Evolutionary conservation across 2,797 vertebrate genomes (phyloP).

Genomic region (Lithobates sylvaticus): DNA sequence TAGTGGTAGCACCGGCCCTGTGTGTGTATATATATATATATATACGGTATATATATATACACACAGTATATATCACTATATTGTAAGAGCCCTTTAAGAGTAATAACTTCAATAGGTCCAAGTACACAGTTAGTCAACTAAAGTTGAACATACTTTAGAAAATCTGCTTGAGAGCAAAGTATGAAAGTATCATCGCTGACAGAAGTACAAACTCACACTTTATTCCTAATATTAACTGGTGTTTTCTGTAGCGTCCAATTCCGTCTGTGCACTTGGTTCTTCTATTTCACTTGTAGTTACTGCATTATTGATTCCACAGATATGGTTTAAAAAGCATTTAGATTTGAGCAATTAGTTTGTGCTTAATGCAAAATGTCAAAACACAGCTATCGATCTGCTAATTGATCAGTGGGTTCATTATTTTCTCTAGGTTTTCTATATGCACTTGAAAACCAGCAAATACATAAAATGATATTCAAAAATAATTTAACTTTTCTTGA

Average conservation of each 20-base stretch:
- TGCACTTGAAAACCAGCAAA: slow-evolving; percentile 63
- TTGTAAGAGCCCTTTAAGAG: no score
- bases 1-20: no score
- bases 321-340: slow-evolving; percentile 92
- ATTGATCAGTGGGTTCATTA: slow-evolving; percentile 89
- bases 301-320: slow-evolving; percentile 85
- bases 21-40: no score
- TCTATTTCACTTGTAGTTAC: slow-evolving; percentile 75
- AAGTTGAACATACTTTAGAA: no score
- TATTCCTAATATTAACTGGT: not conserved
- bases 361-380: slow-evolving; percentile 95
- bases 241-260: slow-evolving; percentile 55
- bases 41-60: no score
- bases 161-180: no score
- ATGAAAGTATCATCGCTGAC: not conserved
- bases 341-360: slow-evolving; percentile 91
- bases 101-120: no score
- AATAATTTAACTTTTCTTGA: not conserved
- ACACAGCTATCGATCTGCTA: slow-evolving; percentile 84
- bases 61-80: no score
- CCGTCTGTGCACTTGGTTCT: slow-evolving; percentile 60
- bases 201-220: not conserved
- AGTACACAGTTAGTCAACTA: no score
- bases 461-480: slow-evolving; percentile 20
- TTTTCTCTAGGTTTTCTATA: slow-evolving; percentile 70